Percentiles rank a stretch among this genome's conserved stretches.
phyloP scores from a whole-genome alignment of 2,888 invertebrate species.

The Plusia festucae region DNA sequence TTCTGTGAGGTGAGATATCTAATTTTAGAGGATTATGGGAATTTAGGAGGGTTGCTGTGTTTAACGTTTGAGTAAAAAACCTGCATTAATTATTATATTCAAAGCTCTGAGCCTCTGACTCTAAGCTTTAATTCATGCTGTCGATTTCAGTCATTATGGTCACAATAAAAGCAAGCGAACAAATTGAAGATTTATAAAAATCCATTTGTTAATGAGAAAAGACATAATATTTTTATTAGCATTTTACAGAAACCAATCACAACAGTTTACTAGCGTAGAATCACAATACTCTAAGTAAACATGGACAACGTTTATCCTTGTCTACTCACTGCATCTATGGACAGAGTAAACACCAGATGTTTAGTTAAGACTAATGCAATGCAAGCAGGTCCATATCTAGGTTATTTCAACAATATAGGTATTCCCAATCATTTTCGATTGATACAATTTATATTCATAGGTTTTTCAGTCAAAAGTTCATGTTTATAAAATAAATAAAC shows the following conservation, averaged over 20 bases:
- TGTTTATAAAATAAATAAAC: no score
- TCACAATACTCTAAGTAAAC: background rate
- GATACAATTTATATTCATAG: background rate
- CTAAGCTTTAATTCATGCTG: no score
- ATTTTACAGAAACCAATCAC: background rate
- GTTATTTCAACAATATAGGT: background rate
- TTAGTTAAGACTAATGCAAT: constrained; percentile 10
- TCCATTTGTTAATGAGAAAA: no score
- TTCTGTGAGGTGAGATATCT: constrained; percentile 40
- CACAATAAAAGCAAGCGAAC: no score
- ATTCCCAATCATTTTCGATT: background rate
- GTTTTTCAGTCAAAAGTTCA: no score
- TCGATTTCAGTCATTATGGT: no score
- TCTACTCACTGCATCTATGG: constrained; percentile 6
- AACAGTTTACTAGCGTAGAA: constrained; percentile 2
- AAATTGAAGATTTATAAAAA: no score
- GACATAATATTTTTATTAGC: no score
- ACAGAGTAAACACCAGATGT: constrained; percentile 10
- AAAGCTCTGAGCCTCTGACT: no score
- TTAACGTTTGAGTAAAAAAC: background rate
- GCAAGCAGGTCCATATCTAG: background rate
- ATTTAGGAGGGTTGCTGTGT: background rate
- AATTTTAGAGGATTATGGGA: constrained; percentile 26
- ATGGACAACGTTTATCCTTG: background rate
- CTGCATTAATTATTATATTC: background rate